A percentile compares a stretch with the other conserved stretches of the same genome.
phyloP scores from a whole-genome alignment of 1,140 invertebrate species.

The Drosophila punjabiensis region DNA sequence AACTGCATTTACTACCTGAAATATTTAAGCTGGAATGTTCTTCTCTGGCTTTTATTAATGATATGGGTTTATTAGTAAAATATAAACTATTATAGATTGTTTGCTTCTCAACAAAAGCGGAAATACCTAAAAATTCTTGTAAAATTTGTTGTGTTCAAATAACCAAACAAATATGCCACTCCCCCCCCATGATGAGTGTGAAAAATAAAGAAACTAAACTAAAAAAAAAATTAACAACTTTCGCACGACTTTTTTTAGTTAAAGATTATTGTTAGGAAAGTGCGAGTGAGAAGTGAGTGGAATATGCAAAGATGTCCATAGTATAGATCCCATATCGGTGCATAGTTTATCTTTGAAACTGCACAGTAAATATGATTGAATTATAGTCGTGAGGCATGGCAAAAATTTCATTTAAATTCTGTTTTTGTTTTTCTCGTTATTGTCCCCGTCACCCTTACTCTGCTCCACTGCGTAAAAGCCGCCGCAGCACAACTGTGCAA shows the following conservation, averaged over 20 bases:
- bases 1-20: background rate
- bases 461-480: background rate
- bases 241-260: slow-evolving; percentile 64
- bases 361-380: slow-evolving; percentile 57
- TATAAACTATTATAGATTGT: background rate
- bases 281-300: background rate
- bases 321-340: slow-evolving; percentile 38
- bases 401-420: slow-evolving; percentile 57
- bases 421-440: slow-evolving; percentile 38
- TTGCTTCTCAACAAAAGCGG: background rate
- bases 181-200: slow-evolving; percentile 45
- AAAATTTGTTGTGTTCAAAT: slow-evolving; percentile 49
- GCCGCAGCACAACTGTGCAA: slow-evolving; percentile 21
- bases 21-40: background rate
- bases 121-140: background rate
- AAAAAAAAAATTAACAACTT: slow-evolving; percentile 57
- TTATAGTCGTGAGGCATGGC: slow-evolving; percentile 47
- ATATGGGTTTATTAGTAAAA: background rate
- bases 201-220: slow-evolving; percentile 60
- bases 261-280: background rate
- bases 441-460: background rate
- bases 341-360: slow-evolving; percentile 24
- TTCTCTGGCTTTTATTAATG: background rate
- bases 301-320: slow-evolving; percentile 25
- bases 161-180: slow-evolving; percentile 13